Evolutionary conservation across 2,888 invertebrate genomes (phyloP).

Genomic region (Danaus chrysippus): DNA sequence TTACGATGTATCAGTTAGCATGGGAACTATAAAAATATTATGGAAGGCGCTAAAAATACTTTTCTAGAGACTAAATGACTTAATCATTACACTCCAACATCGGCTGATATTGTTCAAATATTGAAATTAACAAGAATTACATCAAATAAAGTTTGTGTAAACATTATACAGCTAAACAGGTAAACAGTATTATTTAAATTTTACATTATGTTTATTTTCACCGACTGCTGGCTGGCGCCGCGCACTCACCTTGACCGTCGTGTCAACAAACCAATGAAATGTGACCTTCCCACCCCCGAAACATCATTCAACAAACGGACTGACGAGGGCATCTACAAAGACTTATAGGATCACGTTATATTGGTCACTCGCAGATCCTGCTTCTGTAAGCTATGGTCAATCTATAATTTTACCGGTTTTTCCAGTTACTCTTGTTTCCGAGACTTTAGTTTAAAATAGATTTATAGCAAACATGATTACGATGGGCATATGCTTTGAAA

Average conservation of each 20-base stretch:
- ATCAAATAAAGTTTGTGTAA: too few relatives aligned
- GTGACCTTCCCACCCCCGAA: conserved; percentile 48
- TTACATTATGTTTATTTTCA: conserved; percentile 53
- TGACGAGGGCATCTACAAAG: conserved; percentile 14
- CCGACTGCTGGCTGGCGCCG: conserved; percentile 53
- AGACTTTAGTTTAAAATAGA: conserved; percentile 8
- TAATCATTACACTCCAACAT: too few relatives aligned
- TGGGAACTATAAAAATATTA: neutral
- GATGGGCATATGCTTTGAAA: neutral
- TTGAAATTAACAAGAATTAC: too few relatives aligned
- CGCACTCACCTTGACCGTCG: conserved; percentile 63
- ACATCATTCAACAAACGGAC: conserved; percentile 17
- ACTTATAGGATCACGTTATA: conserved; percentile 19
- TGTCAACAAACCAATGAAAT: conserved; percentile 51
- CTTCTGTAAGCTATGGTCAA: conserved; percentile 12
- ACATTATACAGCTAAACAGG: conserved; percentile 14
- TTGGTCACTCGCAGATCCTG: conserved; percentile 14
- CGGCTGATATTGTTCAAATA: too few relatives aligned
- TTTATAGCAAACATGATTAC: conserved; percentile 17
- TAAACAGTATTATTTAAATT: conserved; percentile 22
- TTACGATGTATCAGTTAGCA: conserved; percentile 30
- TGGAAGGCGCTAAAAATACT: too few relatives aligned
- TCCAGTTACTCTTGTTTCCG: conserved; percentile 13
- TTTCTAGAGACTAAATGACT: too few relatives aligned
- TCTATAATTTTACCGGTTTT: conserved; percentile 19